Base-by-base conservation (phyloP, 1,140 invertebrate genomes). In the Gryllus bimaculatus region DNA sequence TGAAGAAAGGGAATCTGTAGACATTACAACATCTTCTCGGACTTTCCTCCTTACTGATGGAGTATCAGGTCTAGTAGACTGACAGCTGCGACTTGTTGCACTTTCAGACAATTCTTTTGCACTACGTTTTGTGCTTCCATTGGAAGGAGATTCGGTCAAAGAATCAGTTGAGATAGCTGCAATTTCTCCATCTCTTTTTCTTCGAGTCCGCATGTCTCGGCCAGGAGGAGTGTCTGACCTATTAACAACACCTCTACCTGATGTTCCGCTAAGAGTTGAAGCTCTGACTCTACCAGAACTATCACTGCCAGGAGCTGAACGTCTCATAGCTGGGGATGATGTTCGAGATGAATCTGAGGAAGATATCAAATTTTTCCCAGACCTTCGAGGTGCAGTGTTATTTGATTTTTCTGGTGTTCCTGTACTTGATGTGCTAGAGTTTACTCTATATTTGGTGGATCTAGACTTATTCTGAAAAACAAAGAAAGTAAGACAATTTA, bases 281-380 rank as follows among this genome's bases (percentile, higher is more conserved):
- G 76, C 76, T 8, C 48, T 48, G 6, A 47, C 76, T 48, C 76
- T 77, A 20, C 76, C 76, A 77, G 76, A 77, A 15, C 39, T 47
- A 39, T 74, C 78, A 75, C 78, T 66, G 75, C 75, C 21, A 12
- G 76, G 49, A 21, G 84, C 82, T 78, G 84, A 86, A 75, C 89
- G 87, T 77, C 89, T 89, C 82, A 90, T 88, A 0, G 90, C 91
- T 13, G 91, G 91, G 83, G 91, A 92, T 0, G 91, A 91, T 75
- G 90, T 91, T 75, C 91, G 84, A 7, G 90, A 90, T 0, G 91
- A 92, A 83, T 89, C 90, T 54, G 86, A 91, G 18, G 87, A 91
- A 80, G 86, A 90, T 81, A 88, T 88, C 83, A 87, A 87, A 12
- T 73, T 75, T 15, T 78, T 80, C 5, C 76, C 78, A 66, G 80